These are phyloP conservation scores for Octonoba sinensis DNA, from an alignment of 2,888 invertebrate genomes.

Conservation along the genomic window DNA sequence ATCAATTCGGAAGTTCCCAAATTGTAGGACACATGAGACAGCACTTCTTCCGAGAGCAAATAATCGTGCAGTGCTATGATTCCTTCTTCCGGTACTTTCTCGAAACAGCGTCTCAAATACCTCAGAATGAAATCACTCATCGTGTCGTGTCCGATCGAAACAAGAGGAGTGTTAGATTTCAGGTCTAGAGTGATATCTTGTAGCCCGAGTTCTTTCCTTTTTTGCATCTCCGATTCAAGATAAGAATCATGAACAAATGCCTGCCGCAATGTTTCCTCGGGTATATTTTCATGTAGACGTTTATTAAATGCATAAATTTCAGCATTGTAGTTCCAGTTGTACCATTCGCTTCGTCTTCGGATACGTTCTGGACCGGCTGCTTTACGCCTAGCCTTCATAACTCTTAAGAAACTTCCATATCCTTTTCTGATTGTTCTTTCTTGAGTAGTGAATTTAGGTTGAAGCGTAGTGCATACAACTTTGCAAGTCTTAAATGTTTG, in stretches of 20 bases:
- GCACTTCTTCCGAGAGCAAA: conserved; percentile 78
- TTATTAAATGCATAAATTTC: conserved; percentile 90
- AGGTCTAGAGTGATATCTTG: conserved; percentile 75
- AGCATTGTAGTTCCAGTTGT: conserved; percentile 82
- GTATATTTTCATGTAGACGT: conserved; percentile 86
- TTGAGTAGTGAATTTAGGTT: not conserved
- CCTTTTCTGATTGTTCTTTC: conserved; percentile 19
- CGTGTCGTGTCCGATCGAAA: conserved; percentile 77
- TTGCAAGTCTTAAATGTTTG: too few relatives aligned
- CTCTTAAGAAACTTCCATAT: conserved; percentile 13
- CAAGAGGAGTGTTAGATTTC: conserved; percentile 79
- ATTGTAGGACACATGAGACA: conserved; percentile 80
- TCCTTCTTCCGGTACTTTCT: conserved; percentile 83
- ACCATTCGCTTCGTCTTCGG: conserved; percentile 36
- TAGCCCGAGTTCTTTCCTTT: conserved; percentile 76
- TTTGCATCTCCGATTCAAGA: conserved; percentile 79
- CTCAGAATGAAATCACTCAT: conserved; percentile 78
- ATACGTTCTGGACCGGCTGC: conserved; percentile 38
- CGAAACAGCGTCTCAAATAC: conserved; percentile 80
- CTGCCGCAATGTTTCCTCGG: conserved; percentile 78
- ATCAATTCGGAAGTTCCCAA: conserved; percentile 88
- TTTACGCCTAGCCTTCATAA: conserved; percentile 43
- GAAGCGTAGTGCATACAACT: too few relatives aligned
- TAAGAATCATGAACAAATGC: conserved; percentile 87
- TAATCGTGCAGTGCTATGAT: conserved; percentile 77